Percentiles rank a stretch among this genome's conserved stretches.
Evolutionary conservation across 2,113 vertebrate species (phyloP).

Genomic region (Elgaria multicarinata): DNA sequence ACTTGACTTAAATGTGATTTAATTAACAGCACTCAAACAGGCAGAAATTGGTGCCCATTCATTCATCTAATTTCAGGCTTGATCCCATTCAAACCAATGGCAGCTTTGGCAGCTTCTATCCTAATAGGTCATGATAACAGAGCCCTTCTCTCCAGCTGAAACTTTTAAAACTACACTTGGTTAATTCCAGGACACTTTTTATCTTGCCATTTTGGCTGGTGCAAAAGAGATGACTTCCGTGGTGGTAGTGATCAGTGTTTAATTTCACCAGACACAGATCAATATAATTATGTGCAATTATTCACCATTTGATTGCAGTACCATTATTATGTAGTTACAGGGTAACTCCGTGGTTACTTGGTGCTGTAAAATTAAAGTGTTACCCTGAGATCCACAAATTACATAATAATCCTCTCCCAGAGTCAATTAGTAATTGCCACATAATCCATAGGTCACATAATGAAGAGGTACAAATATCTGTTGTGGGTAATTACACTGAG

Average conservation of each 20-base stretch:
- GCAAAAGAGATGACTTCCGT: slow-evolving; percentile 21
- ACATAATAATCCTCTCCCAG: background rate
- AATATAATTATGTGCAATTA: slow-evolving; percentile 33
- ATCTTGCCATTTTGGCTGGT: background rate
- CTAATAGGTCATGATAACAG: accelerated
- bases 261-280: slow-evolving; percentile 14
- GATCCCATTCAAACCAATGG: background rate
- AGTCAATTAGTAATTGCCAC: slow-evolving; percentile 9
- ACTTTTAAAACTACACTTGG: slow-evolving; percentile 4
- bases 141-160: slow-evolving; percentile 9
- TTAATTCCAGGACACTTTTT: background rate
- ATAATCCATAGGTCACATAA: slow-evolving; percentile 37
- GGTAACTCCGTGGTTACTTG: slow-evolving; percentile 27
- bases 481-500: slow-evolving; percentile 6
- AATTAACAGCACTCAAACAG: slow-evolving; percentile 73
- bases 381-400: slow-evolving; percentile 42
- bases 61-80: background rate
- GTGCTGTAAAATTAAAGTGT: slow-evolving; percentile 31
- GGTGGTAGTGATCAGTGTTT: background rate
- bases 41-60: background rate
- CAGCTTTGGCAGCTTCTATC: accelerated
- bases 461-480: slow-evolving; percentile 5
- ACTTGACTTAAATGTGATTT: slow-evolving; percentile 68
- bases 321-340: background rate
- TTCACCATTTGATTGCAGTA: slow-evolving; percentile 46